Conservation (phyloP, 1,140 invertebrate species). For the Bombus superbus region DNA sequence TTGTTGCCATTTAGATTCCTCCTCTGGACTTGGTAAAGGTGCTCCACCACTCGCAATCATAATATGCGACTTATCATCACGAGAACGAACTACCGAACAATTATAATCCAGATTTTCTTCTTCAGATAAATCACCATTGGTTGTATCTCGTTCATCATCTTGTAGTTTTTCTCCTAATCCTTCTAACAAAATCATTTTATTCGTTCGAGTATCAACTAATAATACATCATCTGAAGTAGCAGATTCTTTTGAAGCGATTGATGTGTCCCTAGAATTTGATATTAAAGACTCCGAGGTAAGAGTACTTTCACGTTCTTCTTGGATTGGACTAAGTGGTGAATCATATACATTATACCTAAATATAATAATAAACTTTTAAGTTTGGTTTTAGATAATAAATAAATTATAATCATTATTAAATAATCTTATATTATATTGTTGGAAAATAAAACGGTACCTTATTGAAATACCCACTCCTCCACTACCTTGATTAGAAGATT, state of each 20-base stretch:
- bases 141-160: slow-evolving; percentile 68
- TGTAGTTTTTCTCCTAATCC: slow-evolving; percentile 62
- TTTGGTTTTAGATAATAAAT: not conserved
- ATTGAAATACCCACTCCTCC: slow-evolving; percentile 78
- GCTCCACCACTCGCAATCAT: slow-evolving; percentile 68
- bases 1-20: slow-evolving; percentile 80
- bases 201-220: slow-evolving; percentile 83
- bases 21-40: slow-evolving; percentile 80
- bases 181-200: slow-evolving; percentile 82
- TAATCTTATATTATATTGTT: slow-evolving; percentile 5
- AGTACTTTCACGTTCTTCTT: slow-evolving; percentile 84
- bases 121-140: slow-evolving; percentile 73
- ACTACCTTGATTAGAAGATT: slow-evolving; percentile 71
- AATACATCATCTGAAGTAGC: slow-evolving; percentile 83
- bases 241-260: slow-evolving; percentile 75
- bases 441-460: slow-evolving; percentile 72
- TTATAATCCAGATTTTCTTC: slow-evolving; percentile 75
- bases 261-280: slow-evolving; percentile 76
- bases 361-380: slow-evolving; percentile 10
- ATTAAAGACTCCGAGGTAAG: slow-evolving; percentile 76
- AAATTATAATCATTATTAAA: not conserved
- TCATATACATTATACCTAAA: slow-evolving; percentile 84
- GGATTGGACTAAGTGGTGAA: slow-evolving; percentile 85
- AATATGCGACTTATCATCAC: slow-evolving; percentile 66
- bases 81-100: slow-evolving; percentile 57